Conservation (phyloP, 1,140 invertebrate species). For the Spodoptera frugiperda region DNA sequence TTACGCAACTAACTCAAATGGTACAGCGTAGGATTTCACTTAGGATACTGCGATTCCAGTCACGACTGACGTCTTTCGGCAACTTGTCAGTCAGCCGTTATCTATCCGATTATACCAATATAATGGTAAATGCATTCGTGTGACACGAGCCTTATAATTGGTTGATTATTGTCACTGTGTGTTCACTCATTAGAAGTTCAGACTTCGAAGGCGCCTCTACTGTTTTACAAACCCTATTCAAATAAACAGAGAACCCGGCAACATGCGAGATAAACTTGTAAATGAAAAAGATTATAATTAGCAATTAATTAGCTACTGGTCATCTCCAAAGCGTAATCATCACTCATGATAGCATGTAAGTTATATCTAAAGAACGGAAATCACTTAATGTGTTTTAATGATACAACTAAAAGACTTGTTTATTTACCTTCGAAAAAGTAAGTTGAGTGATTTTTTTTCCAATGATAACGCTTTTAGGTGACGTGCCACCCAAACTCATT, state of each 20-base stretch:
- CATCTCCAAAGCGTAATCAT: background rate
- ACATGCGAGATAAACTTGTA: no score
- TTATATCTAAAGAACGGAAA: slow-evolving; percentile 54
- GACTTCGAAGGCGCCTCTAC: background rate
- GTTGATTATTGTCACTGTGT: slow-evolving; percentile 31
- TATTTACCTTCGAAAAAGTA: slow-evolving; percentile 52
- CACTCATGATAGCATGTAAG: slow-evolving; percentile 40
- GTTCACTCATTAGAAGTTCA: slow-evolving; percentile 15
- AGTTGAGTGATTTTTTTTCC: slow-evolving; percentile 61
- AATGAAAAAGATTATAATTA: background rate
- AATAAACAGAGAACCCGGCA: no score
- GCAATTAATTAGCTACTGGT: slow-evolving; percentile 15
- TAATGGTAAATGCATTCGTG: slow-evolving; percentile 42
- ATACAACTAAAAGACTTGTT: slow-evolving; percentile 56
- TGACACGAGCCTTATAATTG: slow-evolving; percentile 46
- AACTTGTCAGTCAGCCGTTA: slow-evolving; percentile 48
- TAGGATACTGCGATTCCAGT: slow-evolving; percentile 47
- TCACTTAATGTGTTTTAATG: slow-evolving; percentile 61
- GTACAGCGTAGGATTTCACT: slow-evolving; percentile 47
- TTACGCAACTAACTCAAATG: slow-evolving; percentile 48
- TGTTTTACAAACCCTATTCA: no score
- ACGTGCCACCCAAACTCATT: slow-evolving; percentile 78
- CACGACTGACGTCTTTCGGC: slow-evolving; percentile 49
- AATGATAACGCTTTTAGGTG: slow-evolving; percentile 69
- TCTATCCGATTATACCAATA: slow-evolving; percentile 46